Base-by-base conservation (phyloP, 1,140 invertebrate species). In the Euwallacea fornicatus region DNA sequence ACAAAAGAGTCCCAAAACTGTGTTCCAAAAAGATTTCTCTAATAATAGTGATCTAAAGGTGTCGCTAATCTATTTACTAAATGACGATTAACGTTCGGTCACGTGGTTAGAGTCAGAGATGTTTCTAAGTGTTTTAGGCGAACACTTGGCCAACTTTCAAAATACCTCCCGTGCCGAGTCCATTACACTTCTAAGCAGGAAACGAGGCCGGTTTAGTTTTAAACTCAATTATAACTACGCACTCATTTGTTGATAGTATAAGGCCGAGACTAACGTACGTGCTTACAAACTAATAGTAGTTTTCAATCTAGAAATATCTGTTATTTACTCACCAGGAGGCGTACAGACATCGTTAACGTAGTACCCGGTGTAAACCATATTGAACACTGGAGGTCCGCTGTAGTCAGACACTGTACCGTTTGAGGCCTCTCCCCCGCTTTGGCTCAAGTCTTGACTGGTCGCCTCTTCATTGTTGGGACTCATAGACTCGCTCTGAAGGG, bases 401-500 rank as follows among this genome's bases (percentile, higher is more conserved):
- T 73, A 73, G 50, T 79, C 76, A 2, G 75, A 72, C 42, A 75
- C 75, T 10, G 33, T 54, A 69, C 71, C 73, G 53, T 71, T 75
- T 2, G 77, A 73, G 11, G 71, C 73, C 46, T 78, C 74, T 7
- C 76, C 75, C 62, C 74, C 75, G 41, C 74, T 78, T 16, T 67
- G 71, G 54, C 71, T 72, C 16, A 73, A 65, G 53, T 79, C 75
- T 66, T 79, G 78, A 72, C 76, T 79, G 50, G 74, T 71, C 15
- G 74, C 66, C 74, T 81, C 78, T 71, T 81, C 80, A 62, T 80
- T 81, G 63, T 80, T 75, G 10, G 79, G 79, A 72, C 79, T 81
- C 33, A 76, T 77, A 7, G 80, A 81, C 71, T 81, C 80, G 42
- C 78, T 78, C 80, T 81, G 72, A 8, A 78, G 21, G 21, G 76